Conservation (phyloP, 2,888 invertebrate species). For the Leptarthrus brevirostris region DNA sequence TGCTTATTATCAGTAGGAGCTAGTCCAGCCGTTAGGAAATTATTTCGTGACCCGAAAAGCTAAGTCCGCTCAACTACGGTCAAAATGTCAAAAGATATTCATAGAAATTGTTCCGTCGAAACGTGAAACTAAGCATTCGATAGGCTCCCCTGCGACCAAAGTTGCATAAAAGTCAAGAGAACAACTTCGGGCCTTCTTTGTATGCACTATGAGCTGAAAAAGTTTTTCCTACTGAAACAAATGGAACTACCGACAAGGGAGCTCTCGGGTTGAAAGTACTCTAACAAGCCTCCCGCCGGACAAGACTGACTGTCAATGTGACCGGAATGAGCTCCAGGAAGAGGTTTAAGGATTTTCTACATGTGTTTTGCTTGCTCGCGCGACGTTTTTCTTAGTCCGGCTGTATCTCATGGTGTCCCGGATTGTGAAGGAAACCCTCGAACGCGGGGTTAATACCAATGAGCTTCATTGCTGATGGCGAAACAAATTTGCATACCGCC, state of each 20-base stretch:
- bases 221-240: constrained; percentile 34
- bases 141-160: constrained; percentile 2
- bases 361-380: constrained; percentile 40
- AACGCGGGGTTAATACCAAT: constrained; percentile 44
- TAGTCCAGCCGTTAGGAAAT: no score
- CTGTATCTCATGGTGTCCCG: constrained; percentile 19
- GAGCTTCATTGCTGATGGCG: constrained; percentile 46
- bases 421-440: constrained; percentile 14
- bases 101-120: no score
- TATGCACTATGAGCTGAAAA: constrained; percentile 20
- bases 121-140: neutral
- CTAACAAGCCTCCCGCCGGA: neutral
- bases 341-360: constrained; percentile 31
- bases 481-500: constrained; percentile 44
- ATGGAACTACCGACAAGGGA: neutral
- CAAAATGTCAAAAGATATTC: no score
- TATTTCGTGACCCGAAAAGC: no score
- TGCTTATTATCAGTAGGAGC: no score
- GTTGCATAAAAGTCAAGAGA: constrained; percentile 19
- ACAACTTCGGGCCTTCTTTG: constrained; percentile 15
- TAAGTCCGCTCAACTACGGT: no score
- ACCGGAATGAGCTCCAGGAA: constrained; percentile 42
- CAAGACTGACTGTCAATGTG: constrained; percentile 39
- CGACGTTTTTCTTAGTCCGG: constrained; percentile 33
- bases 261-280: neutral